Evolutionary conservation across 1,140 invertebrate species (phyloP).

Genomic region (Tetranychus urticae): DNA sequence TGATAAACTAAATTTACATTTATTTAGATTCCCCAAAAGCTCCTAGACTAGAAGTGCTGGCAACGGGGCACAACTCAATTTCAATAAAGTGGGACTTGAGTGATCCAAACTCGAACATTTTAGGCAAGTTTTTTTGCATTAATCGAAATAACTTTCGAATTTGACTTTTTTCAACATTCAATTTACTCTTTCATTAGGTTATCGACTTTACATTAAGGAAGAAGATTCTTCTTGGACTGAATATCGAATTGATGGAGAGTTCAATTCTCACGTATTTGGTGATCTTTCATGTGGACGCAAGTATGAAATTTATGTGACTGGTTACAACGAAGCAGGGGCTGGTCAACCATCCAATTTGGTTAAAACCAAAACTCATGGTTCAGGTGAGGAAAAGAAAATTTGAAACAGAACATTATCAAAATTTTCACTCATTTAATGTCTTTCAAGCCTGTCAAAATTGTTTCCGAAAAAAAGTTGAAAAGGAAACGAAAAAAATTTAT

Average conservation of each 20-base stretch:
- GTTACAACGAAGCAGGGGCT: conserved; percentile 63
- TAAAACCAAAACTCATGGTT: conserved; percentile 7
- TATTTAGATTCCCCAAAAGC: conserved; percentile 7
- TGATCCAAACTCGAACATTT: not conserved
- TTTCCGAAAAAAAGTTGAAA: no score
- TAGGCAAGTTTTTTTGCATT: not conserved
- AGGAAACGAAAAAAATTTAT: no score
- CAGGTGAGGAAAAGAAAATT: not conserved
- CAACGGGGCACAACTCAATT: conserved; percentile 10
- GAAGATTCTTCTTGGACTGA: conserved; percentile 5
- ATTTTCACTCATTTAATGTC: not conserved
- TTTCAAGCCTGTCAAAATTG: no score
- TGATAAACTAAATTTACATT: no score
- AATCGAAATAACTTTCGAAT: not conserved
- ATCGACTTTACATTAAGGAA: not conserved
- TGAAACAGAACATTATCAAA: not conserved
- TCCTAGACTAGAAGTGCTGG: conserved; percentile 8
- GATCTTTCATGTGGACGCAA: conserved; percentile 55
- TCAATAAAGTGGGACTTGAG: conserved; percentile 13
- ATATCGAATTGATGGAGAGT: conserved; percentile 3
- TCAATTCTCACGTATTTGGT: conserved; percentile 17
- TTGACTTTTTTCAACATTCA: not conserved
- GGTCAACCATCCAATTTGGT: conserved; percentile 41
- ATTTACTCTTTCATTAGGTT: not conserved
- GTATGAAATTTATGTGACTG: conserved; percentile 64